These are phyloP conservation scores for Allacma fusca DNA, from an alignment of 2,888 invertebrate genomes.

Conservation along the genomic window DNA sequence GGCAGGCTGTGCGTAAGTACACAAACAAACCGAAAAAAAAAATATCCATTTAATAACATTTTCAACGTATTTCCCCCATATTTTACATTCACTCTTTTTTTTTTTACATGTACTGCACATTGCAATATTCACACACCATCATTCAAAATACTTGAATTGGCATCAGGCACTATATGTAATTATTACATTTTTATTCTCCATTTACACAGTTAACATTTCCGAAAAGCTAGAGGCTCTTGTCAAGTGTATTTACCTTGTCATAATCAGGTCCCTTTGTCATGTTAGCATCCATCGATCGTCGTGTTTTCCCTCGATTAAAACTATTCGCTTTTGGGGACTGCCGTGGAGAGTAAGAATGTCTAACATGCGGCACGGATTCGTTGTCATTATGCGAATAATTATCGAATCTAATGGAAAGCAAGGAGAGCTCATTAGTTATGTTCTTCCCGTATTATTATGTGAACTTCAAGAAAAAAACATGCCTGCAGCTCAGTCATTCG, in stretches of 20 bases:
- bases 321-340: constrained; percentile 59
- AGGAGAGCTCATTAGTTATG: constrained; percentile 48
- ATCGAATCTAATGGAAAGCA: constrained; percentile 56
- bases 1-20: constrained; percentile 39
- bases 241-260: constrained; percentile 53
- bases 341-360: constrained; percentile 58
- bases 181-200: too few species aligned
- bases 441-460: too few species aligned
- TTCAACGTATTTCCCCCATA: too few species aligned
- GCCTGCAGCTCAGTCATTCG: constrained; percentile 25
- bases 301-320: constrained; percentile 58
- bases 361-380: constrained; percentile 52
- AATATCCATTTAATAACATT: too few species aligned
- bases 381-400: constrained; percentile 60
- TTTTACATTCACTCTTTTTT: too few species aligned
- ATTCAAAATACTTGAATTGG: too few species aligned
- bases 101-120: too few species aligned
- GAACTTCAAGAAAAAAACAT: too few species aligned
- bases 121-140: too few species aligned
- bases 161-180: too few species aligned
- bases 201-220: background rate
- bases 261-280: constrained; percentile 61
- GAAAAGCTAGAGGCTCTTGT: too few species aligned
- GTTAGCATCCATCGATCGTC: constrained; percentile 60
- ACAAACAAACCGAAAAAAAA: background rate